phyloP scores from a whole-genome alignment of 2,797 vertebrate genomes.

The Cossypha niveicapilla region DNA sequence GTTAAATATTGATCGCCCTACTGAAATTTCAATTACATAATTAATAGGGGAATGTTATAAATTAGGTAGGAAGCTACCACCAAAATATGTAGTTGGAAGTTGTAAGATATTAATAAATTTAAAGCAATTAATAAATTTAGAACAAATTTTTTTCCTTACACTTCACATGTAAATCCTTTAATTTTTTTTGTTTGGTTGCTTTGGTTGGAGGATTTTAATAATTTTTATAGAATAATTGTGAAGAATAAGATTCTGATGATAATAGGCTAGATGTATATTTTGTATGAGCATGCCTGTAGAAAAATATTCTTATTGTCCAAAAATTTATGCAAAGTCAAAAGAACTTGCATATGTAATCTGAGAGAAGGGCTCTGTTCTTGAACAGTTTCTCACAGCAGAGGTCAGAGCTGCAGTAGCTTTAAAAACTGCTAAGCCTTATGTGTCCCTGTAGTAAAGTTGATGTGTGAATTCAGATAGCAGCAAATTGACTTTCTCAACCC shows the following conservation, averaged over 20 bases:
- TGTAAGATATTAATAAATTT: not conserved
- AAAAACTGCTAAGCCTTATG: not conserved
- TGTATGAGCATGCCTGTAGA: not conserved
- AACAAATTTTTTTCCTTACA: not conserved
- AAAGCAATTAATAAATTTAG: not conserved
- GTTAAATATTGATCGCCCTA: not conserved
- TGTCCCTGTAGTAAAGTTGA: not conserved
- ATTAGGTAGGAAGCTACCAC: not conserved
- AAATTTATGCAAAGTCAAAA: not conserved
- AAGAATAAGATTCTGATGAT: not conserved
- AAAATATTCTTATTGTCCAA: not conserved
- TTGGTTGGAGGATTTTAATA: accelerated
- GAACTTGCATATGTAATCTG: not conserved
- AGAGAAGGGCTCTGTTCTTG: not conserved
- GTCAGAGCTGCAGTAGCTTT: not conserved
- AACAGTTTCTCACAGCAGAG: not conserved
- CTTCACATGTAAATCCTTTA: not conserved
- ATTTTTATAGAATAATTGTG: not conserved
- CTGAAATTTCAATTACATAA: not conserved
- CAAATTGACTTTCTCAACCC: not conserved
- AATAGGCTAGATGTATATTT: not conserved
- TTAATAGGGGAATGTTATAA: not conserved
- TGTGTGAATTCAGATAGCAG: not conserved
- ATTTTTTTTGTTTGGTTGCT: not conserved
- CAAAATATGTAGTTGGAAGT: not conserved